Evolutionary conservation across 1,140 invertebrate genomes (phyloP).

Genomic region (Brachionus rubens): DNA sequence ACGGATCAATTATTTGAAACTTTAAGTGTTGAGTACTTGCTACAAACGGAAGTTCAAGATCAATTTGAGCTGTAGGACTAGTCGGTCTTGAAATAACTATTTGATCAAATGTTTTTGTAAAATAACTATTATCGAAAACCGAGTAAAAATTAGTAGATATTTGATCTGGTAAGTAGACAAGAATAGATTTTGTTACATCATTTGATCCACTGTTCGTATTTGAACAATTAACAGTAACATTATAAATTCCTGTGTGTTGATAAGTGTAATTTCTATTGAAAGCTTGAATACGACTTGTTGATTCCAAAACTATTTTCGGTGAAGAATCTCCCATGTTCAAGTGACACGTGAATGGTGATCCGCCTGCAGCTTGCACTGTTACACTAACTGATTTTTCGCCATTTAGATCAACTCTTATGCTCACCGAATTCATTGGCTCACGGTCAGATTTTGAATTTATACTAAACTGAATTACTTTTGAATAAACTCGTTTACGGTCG

Average conservation of each 20-base stretch:
- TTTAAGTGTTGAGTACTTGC: not conserved
- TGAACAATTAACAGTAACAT: not conserved
- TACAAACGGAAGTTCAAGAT: not conserved
- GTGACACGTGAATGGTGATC: slow-evolving; percentile 2
- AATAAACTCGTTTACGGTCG: not conserved
- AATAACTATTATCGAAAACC: not conserved
- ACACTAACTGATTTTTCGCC: not conserved
- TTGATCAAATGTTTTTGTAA: not conserved
- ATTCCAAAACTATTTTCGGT: not conserved
- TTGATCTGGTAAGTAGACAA: slow-evolving; percentile 15
- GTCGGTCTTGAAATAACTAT: not conserved
- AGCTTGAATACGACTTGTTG: not conserved
- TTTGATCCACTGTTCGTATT: not conserved
- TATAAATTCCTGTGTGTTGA: not conserved
- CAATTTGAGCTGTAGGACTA: not conserved
- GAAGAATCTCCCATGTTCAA: slow-evolving; percentile 4
- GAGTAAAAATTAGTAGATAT: not conserved
- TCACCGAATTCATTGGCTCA: slow-evolving; percentile 17
- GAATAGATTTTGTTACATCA: not conserved
- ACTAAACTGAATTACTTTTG: not conserved
- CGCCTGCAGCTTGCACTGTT: not conserved
- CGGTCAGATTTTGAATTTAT: not conserved
- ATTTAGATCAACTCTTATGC: not conserved
- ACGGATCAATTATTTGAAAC: not conserved
- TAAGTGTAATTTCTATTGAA: slow-evolving; percentile 1